Evolutionary conservation across 2,113 vertebrate species (phyloP).

Genomic region (Lota lota): DNA sequence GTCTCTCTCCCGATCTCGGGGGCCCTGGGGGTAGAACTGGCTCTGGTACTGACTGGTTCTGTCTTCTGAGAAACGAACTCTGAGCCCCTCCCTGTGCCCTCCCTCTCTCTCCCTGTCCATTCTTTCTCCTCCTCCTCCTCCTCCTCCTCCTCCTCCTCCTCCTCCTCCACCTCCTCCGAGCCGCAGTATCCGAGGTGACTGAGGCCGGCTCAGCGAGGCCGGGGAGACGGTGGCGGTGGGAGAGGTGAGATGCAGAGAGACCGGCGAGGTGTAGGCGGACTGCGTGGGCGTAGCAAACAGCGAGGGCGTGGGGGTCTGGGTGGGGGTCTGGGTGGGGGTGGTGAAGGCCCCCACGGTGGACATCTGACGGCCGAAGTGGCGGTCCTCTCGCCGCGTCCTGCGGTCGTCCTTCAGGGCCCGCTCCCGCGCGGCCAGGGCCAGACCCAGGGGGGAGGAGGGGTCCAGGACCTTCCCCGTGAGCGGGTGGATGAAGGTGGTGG

Average conservation of each 20-base stretch:
- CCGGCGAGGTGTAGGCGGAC: conserved; percentile 66
- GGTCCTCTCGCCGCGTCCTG: conserved; percentile 72
- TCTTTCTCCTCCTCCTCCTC: conserved; percentile 57
- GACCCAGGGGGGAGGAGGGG: conserved; percentile 83
- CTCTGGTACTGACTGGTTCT: conserved; percentile 61
- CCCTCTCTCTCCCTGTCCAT: conserved; percentile 61
- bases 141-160: conserved; percentile 64
- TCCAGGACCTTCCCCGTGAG: conserved; percentile 88
- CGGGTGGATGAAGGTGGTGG: conserved; percentile 86
- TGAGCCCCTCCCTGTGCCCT: conserved; percentile 65
- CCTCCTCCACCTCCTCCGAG: conserved; percentile 46
- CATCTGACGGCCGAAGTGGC: conserved; percentile 73
- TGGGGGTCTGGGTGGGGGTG: conserved; percentile 61
- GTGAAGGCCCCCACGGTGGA: conserved; percentile 70
- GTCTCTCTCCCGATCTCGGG: conserved; percentile 50
- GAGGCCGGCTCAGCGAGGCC: conserved; percentile 68
- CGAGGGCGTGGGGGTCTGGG: conserved; percentile 60
- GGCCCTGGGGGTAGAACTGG: conserved; percentile 57
- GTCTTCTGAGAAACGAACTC: conserved; percentile 79
- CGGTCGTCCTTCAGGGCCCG: conserved; percentile 84
- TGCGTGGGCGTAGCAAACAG: conserved; percentile 60
- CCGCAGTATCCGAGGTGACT: conserved; percentile 72
- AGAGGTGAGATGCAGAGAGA: conserved; percentile 64
- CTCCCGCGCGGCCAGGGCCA: conserved; percentile 86
- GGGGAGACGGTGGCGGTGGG: conserved; percentile 59